Evolutionary conservation across 2,888 invertebrate species (phyloP).

Genomic region (Trissoscelio sp.): DNA sequence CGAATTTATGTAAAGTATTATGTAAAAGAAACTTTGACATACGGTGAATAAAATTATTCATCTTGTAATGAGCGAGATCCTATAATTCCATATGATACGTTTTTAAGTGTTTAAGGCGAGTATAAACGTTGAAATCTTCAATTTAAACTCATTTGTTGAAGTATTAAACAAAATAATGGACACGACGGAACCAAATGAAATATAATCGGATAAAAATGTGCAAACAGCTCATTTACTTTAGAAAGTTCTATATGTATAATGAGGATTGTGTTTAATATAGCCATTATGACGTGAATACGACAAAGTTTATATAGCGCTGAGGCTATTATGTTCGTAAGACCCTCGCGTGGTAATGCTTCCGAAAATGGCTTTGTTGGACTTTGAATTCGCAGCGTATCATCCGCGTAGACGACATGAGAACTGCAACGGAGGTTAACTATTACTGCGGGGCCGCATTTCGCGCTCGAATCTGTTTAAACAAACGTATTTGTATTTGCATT

Average conservation of each 20-base stretch:
- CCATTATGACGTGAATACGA: slow-evolving; percentile 60
- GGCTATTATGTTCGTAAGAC: slow-evolving; percentile 66
- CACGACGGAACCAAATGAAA: not conserved
- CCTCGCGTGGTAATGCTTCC: slow-evolving; percentile 61
- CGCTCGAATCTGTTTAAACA: slow-evolving; percentile 68
- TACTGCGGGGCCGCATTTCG: slow-evolving; percentile 59
- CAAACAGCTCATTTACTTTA: slow-evolving; percentile 24
- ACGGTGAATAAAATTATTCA: too few species aligned
- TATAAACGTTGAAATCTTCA: not conserved
- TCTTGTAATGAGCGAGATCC: not conserved
- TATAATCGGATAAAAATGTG: not conserved
- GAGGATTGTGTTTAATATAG: slow-evolving; percentile 65
- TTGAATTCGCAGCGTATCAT: slow-evolving; percentile 67
- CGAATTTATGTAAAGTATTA: too few species aligned
- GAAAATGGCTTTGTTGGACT: slow-evolving; percentile 70
- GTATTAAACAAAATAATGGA: not conserved
- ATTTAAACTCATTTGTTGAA: not conserved
- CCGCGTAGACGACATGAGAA: slow-evolving; percentile 58
- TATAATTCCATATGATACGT: not conserved
- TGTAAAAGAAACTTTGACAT: too few species aligned
- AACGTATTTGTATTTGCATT: slow-evolving; percentile 77
- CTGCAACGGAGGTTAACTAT: slow-evolving; percentile 62
- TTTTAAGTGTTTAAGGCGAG: not conserved
- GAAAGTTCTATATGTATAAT: slow-evolving; percentile 52
- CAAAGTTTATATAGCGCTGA: slow-evolving; percentile 64